Base-by-base conservation (phyloP, 2,113 vertebrate species). In the Octodon degus region DNA sequence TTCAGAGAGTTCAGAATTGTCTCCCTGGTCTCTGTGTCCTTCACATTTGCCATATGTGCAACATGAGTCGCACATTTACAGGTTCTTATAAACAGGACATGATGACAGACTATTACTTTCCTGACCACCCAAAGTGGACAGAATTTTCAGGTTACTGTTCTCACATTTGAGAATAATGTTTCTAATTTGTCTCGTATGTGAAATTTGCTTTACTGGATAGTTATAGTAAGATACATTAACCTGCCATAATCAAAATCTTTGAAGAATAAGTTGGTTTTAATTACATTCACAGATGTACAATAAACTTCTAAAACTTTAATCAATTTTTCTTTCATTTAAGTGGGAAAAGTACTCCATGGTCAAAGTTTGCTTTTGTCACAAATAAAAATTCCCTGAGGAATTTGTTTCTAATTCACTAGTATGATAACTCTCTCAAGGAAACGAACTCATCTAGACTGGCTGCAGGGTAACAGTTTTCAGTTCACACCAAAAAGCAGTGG, bases 261-360 rank as follows among this genome's bases (percentile, higher is more conserved):
- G 47, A 88, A 82, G 30, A 60, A 91, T 62, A 53, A 50, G 85
- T 50, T 90, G 17, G 53, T 62, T 97, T 85, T 90, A 96, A 47
- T 91, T 90, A 65, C 3, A 97, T 22, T 86, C n/a, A 89, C 2
- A 91, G n/a, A 94, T 89, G 4, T 85, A 93, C 20, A 81, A 89
- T 82, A 68, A 93, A 63, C 0, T 12, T 77, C 83, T 92, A 30
- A 27, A 65, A 89, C 90, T 81, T 70, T 83, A 84, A 53, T 82
- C 80, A 93, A 94, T 14, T 93, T 82, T 62, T 55, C 12, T 88
- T 97, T 86, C 55, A 88, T 70, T 95, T 96, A 67, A 92, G 92
- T 80, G 47, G n/a, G 34, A 7, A 79, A 95, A 84, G 25, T 70
- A 93, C 37, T 92, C 22, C 20, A 91, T 7, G 6, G 72, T 96